Evolutionary conservation across 2,888 invertebrate species (phyloP), one percentile per base, ranked within the genome.

Genomic region (Campoletis raptor): DNA sequence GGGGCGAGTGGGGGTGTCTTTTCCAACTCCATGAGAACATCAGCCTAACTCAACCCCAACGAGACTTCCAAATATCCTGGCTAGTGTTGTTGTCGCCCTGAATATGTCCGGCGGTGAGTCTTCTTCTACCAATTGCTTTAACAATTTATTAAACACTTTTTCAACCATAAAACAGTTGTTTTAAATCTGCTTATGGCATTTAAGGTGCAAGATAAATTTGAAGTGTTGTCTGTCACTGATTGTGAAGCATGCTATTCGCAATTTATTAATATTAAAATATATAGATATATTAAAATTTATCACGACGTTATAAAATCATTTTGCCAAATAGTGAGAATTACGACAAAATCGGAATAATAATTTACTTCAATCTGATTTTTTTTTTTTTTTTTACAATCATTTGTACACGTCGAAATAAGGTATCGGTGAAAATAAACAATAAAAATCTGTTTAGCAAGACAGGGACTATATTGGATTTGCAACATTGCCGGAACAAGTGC

Each of bases 401-500:
- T 24, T n/a, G 18, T 18, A 48, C 6, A n/a, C 5, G 30, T 24
- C 8, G 61, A 1, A 42, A 61, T 21, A 12, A 36, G 54, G n/a
- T 57, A 30, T 40, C 54, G 48, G 45, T 57, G 54, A 79, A 69
- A 30, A 69, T 42, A 69, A 79, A 79, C 1, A 81, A 83, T 48
- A 12, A 76, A 83, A 84, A 78, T 89, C 87, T 87, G 74, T 90
- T 89, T 82, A 91, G 91, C 88, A 90, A 92, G 92, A 92, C 91
- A 91, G 92, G 93, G 94, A 94, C 90, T 98, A 98, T 95, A 98
- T 99, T 92, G 99, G 99, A 85, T 99, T 99, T 94, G 99, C 99
- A 89, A 99, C 98, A 82, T 95, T 99, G 86, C 99, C 99, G 36
- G 98, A 99, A 94, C 99, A 99, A 95, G 98, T 99, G 81, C 99